Evolutionary conservation across 64 coral and sea anemone species (phyloP).

Genomic region (Pachyseris speciosa): DNA sequence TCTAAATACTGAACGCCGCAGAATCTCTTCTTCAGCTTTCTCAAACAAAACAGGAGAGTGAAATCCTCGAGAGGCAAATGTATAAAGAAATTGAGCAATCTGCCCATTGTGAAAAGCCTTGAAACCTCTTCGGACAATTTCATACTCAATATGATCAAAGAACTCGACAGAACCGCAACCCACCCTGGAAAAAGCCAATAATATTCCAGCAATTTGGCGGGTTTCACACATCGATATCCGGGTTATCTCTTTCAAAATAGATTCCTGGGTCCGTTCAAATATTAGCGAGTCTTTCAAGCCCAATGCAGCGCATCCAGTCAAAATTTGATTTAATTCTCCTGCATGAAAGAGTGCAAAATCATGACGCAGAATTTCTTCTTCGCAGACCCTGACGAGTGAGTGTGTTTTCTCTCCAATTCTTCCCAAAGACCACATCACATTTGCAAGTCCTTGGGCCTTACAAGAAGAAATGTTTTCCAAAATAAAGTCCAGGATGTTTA

Average conservation of each 20-base stretch:
- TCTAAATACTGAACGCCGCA: neutral
- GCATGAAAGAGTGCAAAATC: conserved; percentile 1
- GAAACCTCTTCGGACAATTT: conserved; percentile 4
- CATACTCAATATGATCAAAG: neutral
- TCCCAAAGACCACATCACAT: conserved; percentile 21
- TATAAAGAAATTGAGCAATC: neutral
- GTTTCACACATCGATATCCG: neutral
- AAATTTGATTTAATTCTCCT: conserved; percentile 5
- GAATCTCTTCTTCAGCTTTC: neutral
- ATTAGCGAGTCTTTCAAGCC: neutral
- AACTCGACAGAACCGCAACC: neutral
- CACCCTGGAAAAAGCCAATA: neutral
- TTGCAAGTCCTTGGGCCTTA: conserved; percentile 21
- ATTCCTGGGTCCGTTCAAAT: conserved; percentile 7
- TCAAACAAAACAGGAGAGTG: neutral
- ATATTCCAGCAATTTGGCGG: neutral
- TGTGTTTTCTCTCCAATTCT: neutral
- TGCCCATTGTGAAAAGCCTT: neutral
- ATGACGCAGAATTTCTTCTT: neutral
- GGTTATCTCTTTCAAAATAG: neutral
- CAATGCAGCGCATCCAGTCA: neutral
- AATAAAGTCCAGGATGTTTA: conserved; percentile 12
- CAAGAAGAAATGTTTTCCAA: neutral
- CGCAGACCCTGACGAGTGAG: neutral
- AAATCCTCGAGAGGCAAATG: neutral